Base-by-base conservation (phyloP, 2,797 vertebrate genomes). In the Glossophaga mutica region DNA sequence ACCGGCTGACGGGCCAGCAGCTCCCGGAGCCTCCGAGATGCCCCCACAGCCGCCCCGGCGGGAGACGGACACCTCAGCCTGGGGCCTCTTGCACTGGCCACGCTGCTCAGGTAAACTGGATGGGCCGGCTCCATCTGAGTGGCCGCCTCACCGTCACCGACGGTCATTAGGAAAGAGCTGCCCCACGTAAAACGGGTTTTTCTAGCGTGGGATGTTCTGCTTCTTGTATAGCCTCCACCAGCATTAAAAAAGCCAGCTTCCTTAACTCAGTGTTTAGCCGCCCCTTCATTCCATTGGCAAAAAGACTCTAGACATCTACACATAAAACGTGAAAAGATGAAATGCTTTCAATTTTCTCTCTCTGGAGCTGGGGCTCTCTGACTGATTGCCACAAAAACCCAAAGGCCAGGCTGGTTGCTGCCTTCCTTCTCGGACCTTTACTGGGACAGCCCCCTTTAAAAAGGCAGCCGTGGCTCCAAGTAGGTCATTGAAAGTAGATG, bases 91-190 rank as follows among this genome's bases (percentile, higher is more conserved):
- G 48, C 0, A 0, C 86, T 78, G 9, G 16, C 68, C 62, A 1
- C 0, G 0, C 0, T 88, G 1, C 5, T 46, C 95, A 98, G 97
- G 97, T 97, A 98, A 98, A 85, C 32, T 29, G 2, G 57, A 12
- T 4, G 39, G 73, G 62, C 26, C 44, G n/a, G 34, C 62, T 34
- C 19, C 39, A 0, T 70, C 55, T 62, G 70, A 48, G 93, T 81
- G 91, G 96, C 34, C 39, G 4, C 74, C n/a, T 86, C 57, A 12
- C 68, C 24, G 29, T 42, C 34, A 7, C 10, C 44, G n/a, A 67
- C 1, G 88, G 21, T 39, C 67, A 29, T 34, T 46, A 81, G 44
- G 48, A 74, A 79, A 84, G n/a, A 29, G 50, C 18, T 55, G 42
- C 9, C 22, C 14, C 37, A 6, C 50, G 46, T 46, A 42, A 77